Evolutionary conservation across 2,888 invertebrate genomes (phyloP), one percentile per base, ranked within the genome.

Genomic region (Sphaerophoria taeniata): DNA sequence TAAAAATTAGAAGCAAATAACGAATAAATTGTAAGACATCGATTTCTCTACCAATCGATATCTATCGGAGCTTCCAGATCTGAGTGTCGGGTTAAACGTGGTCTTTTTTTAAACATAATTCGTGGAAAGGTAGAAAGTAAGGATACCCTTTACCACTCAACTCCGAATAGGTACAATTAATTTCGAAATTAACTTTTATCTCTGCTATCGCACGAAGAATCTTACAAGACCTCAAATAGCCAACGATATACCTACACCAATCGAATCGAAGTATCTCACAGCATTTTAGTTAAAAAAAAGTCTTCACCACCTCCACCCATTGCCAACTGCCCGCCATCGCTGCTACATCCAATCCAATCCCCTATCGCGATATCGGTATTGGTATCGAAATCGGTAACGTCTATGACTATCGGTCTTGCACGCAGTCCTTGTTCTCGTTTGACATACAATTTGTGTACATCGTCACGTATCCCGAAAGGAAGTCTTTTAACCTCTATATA

Each of bases 141-240:
- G 24, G 39, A 9, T 36, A 55, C 6, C 36, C 16, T 9, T 33
- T 53, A 70, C 61, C 70, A 69, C 74, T 67, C 60, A 77, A 63
- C 70, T 12, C 9, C 49, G 34, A 79, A 47, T 51, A 51, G n/a
- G 36, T 80, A 75, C 75, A 79, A 84, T 84, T 84, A 84, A 84
- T 84, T 84, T 80, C 71, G 79, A 84, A 84, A 84, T 85, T 85
- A 85, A 81, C 81, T 77, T 81, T 85, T 81, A 85, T 85, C 85
- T 81, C 43, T 39, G 39, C 81, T 81, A 85, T 85, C 85, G 81
- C 76, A 73, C 63, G 80, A 58, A 81, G 73, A 80, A 80, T 85
- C 85, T 70, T 34, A 85, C 80, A 81, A 81, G 76, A 69, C 70
- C 53, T 61, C n/a, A 82, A 82, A 84, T 79, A 61, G 79, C 71